Evolutionary conservation across 2,888 invertebrate genomes (phyloP), one percentile per base, ranked within the genome.

Genomic region (Cryptus viduatorius): DNA sequence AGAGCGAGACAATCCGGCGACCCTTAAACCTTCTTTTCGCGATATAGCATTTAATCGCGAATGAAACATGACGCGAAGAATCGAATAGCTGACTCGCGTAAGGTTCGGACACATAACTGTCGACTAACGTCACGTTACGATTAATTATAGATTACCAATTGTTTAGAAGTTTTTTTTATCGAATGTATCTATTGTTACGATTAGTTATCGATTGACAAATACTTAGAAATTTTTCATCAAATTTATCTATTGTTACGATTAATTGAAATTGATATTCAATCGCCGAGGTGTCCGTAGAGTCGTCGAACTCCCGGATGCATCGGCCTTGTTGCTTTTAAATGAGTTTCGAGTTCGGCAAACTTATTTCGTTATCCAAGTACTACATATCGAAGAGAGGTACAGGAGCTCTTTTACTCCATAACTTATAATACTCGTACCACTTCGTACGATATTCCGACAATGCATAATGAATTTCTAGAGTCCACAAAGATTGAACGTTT

Each of bases 11-110:
- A 65, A 82, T 76, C 56, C 44, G 64, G 19, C 44, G 71, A 79
- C 75, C 69, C 79, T 79, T 75, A 75, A 79, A 53, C 48, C 56
- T 61, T 69, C 67, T 76, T 73, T 73, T 53, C 50, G 37, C 65
- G 64, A 76, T 65, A 24, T 53, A 24, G 7, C 61, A 1, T 12
- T 31, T 10, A 7, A 29, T 61, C 56, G 10, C 56, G 12, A 61
- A 31, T 61, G 24, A 31, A 61, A 61, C 29, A 31, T 4, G n/a
- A 61, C 61, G 12, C 4, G 31, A 7, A 10, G 12, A 31, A 61
- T 31, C 61, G 61, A 29, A 12, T 48, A 0, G 1, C 48, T 12
- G 48, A 12, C 48, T 48, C 2, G 48, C 37, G 37, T 37, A 10
- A 12, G 48, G n/a, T 37, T 0, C 56, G 19, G 7, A 29, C 61